Conservation (phyloP, 1,140 invertebrate species). For the Hyles vespertilio region DNA sequence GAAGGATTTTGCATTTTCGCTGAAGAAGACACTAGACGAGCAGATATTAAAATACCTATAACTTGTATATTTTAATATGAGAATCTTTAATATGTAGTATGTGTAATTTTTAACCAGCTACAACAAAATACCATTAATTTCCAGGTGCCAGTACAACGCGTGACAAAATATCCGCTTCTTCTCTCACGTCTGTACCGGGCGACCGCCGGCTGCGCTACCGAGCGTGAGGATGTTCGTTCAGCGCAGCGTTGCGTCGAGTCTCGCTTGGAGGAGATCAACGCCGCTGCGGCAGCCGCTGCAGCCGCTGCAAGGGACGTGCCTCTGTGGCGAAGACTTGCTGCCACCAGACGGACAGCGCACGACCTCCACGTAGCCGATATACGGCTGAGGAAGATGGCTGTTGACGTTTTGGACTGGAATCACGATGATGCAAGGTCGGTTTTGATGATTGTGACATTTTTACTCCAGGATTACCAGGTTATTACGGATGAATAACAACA, state of each 20-base stretch:
- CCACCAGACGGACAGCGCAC: constrained; percentile 82
- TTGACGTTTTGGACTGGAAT: constrained; percentile 94
- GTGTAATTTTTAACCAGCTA: too few species aligned
- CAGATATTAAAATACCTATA: too few species aligned
- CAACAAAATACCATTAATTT: constrained; percentile 2
- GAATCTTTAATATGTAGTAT: too few species aligned
- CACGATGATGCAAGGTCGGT: constrained; percentile 87
- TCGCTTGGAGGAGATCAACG: constrained; percentile 96
- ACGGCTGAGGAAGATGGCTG: constrained; percentile 92
- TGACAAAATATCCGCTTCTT: constrained; percentile 95
- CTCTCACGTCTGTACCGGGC: constrained; percentile 93
- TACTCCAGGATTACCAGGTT: not conserved
- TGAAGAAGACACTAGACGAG: too few species aligned
- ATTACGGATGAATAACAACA: too few species aligned
- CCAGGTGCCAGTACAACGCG: constrained; percentile 91
- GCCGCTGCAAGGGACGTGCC: constrained; percentile 88
- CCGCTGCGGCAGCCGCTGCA: constrained; percentile 92
- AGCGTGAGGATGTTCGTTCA: constrained; percentile 85
- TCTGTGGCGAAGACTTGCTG: constrained; percentile 92
- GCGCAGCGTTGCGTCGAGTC: constrained; percentile 95
- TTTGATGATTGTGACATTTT: not conserved
- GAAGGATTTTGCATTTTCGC: too few species aligned
- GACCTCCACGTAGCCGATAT: constrained; percentile 92
- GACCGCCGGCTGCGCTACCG: constrained; percentile 88
- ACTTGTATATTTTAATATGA: too few species aligned